Base-by-base conservation (phyloP, 2,888 invertebrate genomes). In the Crocallis elinguaria region DNA sequence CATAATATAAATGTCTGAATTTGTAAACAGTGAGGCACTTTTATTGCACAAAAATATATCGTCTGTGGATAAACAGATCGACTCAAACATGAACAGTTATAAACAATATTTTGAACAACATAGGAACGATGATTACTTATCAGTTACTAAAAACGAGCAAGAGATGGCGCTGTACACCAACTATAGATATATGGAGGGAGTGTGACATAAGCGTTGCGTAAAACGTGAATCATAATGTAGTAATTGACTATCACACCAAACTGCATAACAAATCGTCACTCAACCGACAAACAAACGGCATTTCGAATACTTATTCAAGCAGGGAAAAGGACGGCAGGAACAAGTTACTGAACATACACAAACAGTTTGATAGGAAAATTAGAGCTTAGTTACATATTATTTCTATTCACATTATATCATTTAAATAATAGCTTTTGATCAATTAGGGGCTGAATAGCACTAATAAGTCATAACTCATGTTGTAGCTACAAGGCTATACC, bases 211-310 rank as follows among this genome's bases (percentile, higher is more conserved):
- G 62, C 74, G 70, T 45, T 36, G 64, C 70, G 51, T 55, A 60
- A 33, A 60, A 33, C 23, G 52, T 57, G 57, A 61, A 60, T 51
- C 50, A 60, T 58, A 66, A 69, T 74, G 82, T 82, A 89, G 85
- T 90, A 90, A 90, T 90, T 90, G 89, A 90, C 89, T 84, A 86
- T 83, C 79, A 81, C 75, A 72, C 73, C 77, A 73, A 70, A 72
- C 75, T 69, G 74, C 71, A 69, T 69, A 66, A 69, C 57, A 46
- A 57, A 60, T 41, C 62, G 41, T 56, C 64, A 64, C 66, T 45
- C 49, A 48, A 46, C 49, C 56, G 44, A 54, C 51, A 44, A 57
- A 56, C 55, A 63, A 62, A 53, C 39, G 50, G 60, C 49, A 39
- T 33, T 53, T 60, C 49, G 57, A 60, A 55, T 63, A 53, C 49